Percentiles rank a stretch among this genome's conserved stretches.
phyloP scores from a whole-genome alignment of 2,888 invertebrate genomes.

The Agrotis segetum region DNA sequence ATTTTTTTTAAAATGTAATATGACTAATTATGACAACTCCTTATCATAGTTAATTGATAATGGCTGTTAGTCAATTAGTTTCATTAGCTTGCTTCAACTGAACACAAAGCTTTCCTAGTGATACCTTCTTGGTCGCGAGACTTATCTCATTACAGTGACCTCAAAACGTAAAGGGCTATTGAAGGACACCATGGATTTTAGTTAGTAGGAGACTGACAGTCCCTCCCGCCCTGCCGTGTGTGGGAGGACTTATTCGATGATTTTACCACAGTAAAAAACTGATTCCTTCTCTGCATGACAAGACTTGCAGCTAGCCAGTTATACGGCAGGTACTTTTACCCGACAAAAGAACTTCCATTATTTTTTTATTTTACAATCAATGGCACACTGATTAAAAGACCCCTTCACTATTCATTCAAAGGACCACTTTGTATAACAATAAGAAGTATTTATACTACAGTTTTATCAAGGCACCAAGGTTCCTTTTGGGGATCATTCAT shows the following conservation, averaged over 20 bases:
- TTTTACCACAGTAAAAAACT: too few species aligned
- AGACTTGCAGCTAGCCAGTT: background rate
- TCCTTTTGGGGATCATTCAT: background rate
- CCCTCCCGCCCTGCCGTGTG: too few species aligned
- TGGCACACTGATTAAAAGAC: background rate
- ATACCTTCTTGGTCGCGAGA: too few species aligned
- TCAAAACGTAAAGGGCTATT: too few species aligned
- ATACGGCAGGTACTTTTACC: background rate
- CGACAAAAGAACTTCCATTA: too few species aligned
- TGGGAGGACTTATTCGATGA: too few species aligned
- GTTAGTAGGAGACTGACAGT: too few species aligned
- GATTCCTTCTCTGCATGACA: background rate
- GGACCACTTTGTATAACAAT: background rate
- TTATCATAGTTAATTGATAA: conserved; percentile 32
- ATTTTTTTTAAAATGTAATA: background rate
- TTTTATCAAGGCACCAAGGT: background rate
- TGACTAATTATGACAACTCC: conserved; percentile 7
- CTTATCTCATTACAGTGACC: too few species aligned
- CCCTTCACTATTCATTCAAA: background rate
- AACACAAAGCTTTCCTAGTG: background rate
- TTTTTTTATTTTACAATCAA: background rate
- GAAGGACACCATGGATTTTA: too few species aligned
- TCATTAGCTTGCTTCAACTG: background rate
- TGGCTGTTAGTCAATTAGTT: background rate
- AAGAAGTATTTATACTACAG: background rate